A percentile compares a stretch with the other conserved stretches of the same genome.
phyloP scores from a whole-genome alignment of 2,888 invertebrate genomes.

The Drosophila austrosaltans region DNA sequence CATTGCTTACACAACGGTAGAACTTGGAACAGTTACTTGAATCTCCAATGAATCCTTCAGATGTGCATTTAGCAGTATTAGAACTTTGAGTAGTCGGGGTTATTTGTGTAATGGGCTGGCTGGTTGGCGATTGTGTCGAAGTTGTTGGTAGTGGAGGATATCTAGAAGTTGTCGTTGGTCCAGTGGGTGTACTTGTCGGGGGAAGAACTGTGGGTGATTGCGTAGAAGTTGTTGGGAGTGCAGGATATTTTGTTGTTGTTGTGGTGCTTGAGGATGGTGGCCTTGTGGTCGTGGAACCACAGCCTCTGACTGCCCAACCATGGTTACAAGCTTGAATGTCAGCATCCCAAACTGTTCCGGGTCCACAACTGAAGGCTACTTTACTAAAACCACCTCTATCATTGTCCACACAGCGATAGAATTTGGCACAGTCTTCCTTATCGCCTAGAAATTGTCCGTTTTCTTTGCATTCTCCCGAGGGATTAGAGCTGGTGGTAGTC shows the following conservation, averaged over 20 bases:
- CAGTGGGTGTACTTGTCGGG: slow-evolving; percentile 8
- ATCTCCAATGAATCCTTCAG: slow-evolving; percentile 84
- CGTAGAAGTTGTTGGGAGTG: slow-evolving; percentile 30
- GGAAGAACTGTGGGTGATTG: slow-evolving; percentile 35
- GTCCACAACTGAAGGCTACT: slow-evolving; percentile 85
- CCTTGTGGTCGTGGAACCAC: slow-evolving; percentile 44
- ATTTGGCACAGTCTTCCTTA: slow-evolving; percentile 85
- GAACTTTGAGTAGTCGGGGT: slow-evolving; percentile 43
- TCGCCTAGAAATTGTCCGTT: slow-evolving; percentile 83
- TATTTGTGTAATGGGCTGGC: slow-evolving; percentile 24
- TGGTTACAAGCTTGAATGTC: slow-evolving; percentile 85
- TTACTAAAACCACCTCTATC: slow-evolving; percentile 84
- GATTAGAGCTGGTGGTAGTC: slow-evolving; percentile 52
- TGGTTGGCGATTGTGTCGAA: slow-evolving; percentile 32
- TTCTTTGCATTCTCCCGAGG: slow-evolving; percentile 60
- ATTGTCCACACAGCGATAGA: slow-evolving; percentile 85
- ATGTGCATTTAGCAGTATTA: slow-evolving; percentile 77
- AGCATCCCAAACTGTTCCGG: slow-evolving; percentile 86
- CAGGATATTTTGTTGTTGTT: slow-evolving; percentile 3
- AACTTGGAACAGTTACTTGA: slow-evolving; percentile 86
- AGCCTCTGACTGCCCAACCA: slow-evolving; percentile 78
- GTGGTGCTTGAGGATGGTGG: slow-evolving; percentile 21
- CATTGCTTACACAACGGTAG: slow-evolving; percentile 87
- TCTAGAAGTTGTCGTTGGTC: neutral
- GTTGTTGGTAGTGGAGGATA: slow-evolving; percentile 27